Evolutionary conservation across 2,113 vertebrate genomes (phyloP).

Genomic region (Chauna torquata): DNA sequence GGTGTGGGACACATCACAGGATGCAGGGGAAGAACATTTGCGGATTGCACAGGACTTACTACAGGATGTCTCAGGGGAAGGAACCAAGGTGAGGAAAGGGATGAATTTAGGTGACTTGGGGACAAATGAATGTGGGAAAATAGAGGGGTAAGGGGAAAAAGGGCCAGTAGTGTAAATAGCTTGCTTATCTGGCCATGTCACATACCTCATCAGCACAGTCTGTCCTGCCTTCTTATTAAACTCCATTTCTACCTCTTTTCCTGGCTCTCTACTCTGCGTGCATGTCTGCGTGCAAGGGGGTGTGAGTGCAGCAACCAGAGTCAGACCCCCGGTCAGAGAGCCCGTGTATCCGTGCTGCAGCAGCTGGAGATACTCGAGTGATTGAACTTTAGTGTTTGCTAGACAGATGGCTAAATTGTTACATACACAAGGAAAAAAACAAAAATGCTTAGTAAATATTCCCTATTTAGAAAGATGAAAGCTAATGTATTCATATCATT

Average conservation of each 20-base stretch:
- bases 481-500: neutral
- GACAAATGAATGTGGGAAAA: neutral
- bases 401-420: neutral
- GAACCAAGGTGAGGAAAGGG: neutral
- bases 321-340: fast-evolving
- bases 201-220: neutral
- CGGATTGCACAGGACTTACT: neutral
- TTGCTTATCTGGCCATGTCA: neutral
- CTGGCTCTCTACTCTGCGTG: neutral
- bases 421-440: neutral
- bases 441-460: neutral
- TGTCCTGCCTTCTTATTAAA: neutral
- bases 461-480: neutral
- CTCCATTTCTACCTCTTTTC: neutral
- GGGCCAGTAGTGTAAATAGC: neutral
- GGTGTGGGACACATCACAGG: neutral
- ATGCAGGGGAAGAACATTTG: neutral
- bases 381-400: neutral
- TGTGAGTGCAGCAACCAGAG: neutral
- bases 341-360: neutral
- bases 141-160: neutral
- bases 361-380: neutral
- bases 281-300: neutral
- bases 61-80: neutral
- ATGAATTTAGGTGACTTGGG: neutral